These are phyloP conservation scores for Horisme vitalbata DNA, from an alignment of 2,888 invertebrate species.

Conservation along the genomic window DNA sequence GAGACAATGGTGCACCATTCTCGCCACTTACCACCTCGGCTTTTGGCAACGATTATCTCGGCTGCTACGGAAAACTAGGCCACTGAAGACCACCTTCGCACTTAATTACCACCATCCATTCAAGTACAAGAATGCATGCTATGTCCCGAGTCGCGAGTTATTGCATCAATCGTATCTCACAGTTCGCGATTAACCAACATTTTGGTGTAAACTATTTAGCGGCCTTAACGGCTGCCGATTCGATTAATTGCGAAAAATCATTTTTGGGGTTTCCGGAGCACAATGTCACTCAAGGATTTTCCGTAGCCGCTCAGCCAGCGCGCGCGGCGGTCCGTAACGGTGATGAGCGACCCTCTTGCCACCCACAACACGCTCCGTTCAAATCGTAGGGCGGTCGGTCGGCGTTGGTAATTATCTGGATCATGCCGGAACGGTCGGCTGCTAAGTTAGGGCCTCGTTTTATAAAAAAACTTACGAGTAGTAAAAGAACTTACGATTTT, in stretches of 20 bases:
- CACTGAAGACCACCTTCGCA: slow-evolving; percentile 45
- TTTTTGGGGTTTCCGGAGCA: slow-evolving; percentile 53
- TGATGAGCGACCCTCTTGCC: slow-evolving; percentile 42
- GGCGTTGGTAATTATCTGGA: slow-evolving; percentile 59
- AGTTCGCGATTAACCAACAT: slow-evolving; percentile 13
- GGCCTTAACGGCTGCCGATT: slow-evolving; percentile 47
- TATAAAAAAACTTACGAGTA: slow-evolving; percentile 19
- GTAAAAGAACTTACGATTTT: slow-evolving; percentile 67
- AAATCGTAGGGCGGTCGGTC: slow-evolving; percentile 19
- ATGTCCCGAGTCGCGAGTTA: slow-evolving; percentile 16
- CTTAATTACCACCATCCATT: slow-evolving; percentile 45
- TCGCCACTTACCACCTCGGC: slow-evolving; percentile 58
- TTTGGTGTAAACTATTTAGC: slow-evolving; percentile 13
- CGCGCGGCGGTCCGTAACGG: slow-evolving; percentile 43
- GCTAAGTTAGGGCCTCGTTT: slow-evolving; percentile 28
- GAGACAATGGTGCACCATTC: slow-evolving; percentile 63
- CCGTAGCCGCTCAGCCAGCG: slow-evolving; percentile 41
- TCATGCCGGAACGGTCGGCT: slow-evolving; percentile 60
- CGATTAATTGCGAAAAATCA: slow-evolving; percentile 53
- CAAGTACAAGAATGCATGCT: slow-evolving; percentile 24
- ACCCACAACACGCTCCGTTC: slow-evolving; percentile 33
- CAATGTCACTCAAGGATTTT: slow-evolving; percentile 61
- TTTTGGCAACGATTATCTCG: slow-evolving; percentile 66
- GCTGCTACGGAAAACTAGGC: slow-evolving; percentile 57
- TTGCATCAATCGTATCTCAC: slow-evolving; percentile 30